Conservation (phyloP, 2,797 vertebrate genomes). For the Cichlasoma orientale region DNA sequence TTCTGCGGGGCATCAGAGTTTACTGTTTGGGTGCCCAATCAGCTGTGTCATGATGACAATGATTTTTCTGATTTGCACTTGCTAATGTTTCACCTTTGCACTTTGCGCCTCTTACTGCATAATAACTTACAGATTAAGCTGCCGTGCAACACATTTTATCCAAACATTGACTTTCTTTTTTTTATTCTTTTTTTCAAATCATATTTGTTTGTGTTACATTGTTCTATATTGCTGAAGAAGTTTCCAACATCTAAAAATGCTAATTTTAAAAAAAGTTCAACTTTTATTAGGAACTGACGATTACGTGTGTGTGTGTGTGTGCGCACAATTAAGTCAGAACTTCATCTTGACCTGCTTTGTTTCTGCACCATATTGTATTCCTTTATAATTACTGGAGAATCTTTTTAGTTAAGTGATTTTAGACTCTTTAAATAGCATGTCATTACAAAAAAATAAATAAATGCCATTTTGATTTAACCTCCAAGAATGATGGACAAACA, state of each 20-base stretch:
- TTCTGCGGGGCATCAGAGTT: conserved; percentile 54
- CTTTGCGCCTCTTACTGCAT: conserved; percentile 62
- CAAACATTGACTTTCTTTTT: not conserved
- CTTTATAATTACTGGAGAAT: not conserved
- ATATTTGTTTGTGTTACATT: conserved; percentile 6
- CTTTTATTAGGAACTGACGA: not conserved
- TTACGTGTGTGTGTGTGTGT: not conserved
- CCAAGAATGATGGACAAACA: not conserved
- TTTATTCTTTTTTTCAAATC: too few relatives aligned
- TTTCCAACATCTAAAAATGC: not conserved
- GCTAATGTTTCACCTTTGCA: conserved; percentile 79
- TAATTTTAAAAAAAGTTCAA: not conserved
- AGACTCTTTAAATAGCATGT: not conserved
- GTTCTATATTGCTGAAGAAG: not conserved
- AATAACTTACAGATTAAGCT: conserved; percentile 45
- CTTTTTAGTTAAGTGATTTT: not conserved
- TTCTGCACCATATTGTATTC: not conserved
- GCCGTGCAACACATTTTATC: conserved; percentile 33
- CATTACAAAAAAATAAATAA: not conserved
- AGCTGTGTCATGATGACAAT: conserved; percentile 38
- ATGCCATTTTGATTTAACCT: not conserved
- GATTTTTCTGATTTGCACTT: conserved; percentile 71
- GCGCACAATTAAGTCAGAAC: not conserved
- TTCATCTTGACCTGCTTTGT: not conserved
- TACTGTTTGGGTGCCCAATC: conserved; percentile 38